Evolutionary conservation across 2,797 vertebrate species (phyloP).

Genomic region (Geotrypetes seraphini): DNA sequence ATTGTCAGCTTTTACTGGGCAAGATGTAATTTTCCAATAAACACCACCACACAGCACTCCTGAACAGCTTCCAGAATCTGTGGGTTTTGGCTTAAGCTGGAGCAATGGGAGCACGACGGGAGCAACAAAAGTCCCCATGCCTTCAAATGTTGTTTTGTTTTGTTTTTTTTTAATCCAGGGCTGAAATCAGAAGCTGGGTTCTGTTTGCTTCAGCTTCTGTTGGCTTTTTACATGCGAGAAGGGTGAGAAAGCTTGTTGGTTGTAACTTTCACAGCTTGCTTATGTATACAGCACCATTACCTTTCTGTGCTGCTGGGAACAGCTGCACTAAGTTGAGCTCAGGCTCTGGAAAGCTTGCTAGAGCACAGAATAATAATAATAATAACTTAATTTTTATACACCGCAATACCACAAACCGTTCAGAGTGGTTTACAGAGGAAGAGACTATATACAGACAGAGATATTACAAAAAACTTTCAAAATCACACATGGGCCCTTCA

Average conservation of each 20-base stretch:
- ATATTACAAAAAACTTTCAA: too few species aligned
- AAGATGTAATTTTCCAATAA: constrained; percentile 47
- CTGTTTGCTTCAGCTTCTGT: constrained; percentile 49
- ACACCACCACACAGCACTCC: constrained; percentile 33
- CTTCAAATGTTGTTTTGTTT: constrained; percentile 42
- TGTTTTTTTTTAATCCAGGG: constrained; percentile 43
- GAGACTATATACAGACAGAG: too few species aligned
- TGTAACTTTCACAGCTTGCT: constrained; percentile 50
- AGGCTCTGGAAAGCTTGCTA: constrained; percentile 35
- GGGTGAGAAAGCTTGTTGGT: constrained; percentile 30
- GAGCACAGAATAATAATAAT: too few species aligned
- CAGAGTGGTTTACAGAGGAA: too few species aligned
- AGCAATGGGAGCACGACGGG: constrained; percentile 46
- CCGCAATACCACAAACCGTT: too few species aligned
- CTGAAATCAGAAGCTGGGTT: constrained; percentile 23
- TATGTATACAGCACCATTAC: constrained; percentile 43
- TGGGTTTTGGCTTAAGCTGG: constrained; percentile 36
- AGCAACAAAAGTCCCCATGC: constrained; percentile 40
- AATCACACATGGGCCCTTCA: too few species aligned
- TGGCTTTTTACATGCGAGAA: constrained; percentile 41
- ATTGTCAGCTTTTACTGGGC: constrained; percentile 38
- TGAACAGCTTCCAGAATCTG: constrained; percentile 41
- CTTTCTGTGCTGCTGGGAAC: constrained; percentile 44
- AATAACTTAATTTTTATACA: too few species aligned
- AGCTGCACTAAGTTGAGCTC: constrained; percentile 40